Base-by-base conservation (phyloP, 2,888 invertebrate species). In the Drosophila paracracens region DNA sequence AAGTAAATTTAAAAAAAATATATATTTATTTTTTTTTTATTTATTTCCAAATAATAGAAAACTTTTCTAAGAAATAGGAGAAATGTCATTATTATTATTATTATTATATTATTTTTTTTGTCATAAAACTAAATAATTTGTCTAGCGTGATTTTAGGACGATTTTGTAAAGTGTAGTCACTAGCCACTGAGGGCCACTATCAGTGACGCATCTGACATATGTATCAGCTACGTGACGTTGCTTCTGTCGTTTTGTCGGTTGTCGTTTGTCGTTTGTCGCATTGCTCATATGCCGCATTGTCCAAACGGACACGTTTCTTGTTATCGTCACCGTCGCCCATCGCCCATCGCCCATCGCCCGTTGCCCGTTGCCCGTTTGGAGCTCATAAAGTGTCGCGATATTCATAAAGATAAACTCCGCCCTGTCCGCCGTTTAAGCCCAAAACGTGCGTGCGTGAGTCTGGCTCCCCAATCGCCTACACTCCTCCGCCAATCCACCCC, bases 321-420 rank as follows among this genome's bases (percentile, higher is more conserved):
- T 43, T 71, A 66, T 76, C 79, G 63, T 29, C 38, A 50, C 53
- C 13, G n/a, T 36, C 38, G 18, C 4, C 8, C n/a, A 2, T 36
- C 10, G 10, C 10, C 18, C 21, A 4, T 4, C 8, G 38, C 8
- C 31, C 7, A 3, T 13, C 43, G 43, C 13, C 21, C 43, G 7
- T 18, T 7, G 36, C 7, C 31, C 38, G 10, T 21, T 4, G 21
- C 7, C 16, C 46, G 76, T 53, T 66, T 60, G 82, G 72, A 66
- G 79, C 72, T 68, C 85, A 82, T 89, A 88, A 89, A 88, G 89
- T 88, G 89, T 82, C 82, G 81, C 77, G 86, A 87, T 88, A 85
- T 89, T 84, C 88, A 88, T 87, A 78, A 85, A 89, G 86, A 87
- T 87, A 88, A 89, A 64, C 74, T 66, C 61, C 60, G 67, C 58